Base-by-base conservation (phyloP, 1,140 invertebrate species). In the Musca vetustissima region DNA sequence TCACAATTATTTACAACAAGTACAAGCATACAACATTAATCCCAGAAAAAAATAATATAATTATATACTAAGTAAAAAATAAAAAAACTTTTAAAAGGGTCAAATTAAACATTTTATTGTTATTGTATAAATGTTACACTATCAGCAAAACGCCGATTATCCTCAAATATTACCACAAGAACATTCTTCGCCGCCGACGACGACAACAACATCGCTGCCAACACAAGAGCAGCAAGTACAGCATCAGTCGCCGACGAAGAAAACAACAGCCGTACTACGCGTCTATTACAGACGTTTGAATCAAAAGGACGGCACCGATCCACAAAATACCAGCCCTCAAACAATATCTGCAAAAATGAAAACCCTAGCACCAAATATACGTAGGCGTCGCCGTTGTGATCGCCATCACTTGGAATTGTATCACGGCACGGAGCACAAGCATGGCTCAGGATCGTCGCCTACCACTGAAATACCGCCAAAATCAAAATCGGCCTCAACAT, bases 351-450 rank as follows among this genome's bases (percentile, higher is more conserved):
- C 66, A 71, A 81, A 86, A 71, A 87, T 90, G 76, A 91, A 90
- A 77, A 89, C 88, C 8, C 87, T 90, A 72, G 86, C 88, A 7
- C 88, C 90, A 32, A 85, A 87, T 71, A 85, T 88, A 70, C 85
- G 87, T 11, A 82, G 89, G 47, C 83, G 87, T 25, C 83, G 87
- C 32, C 85, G 86, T 28, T 88, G 86, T 76, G 88, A 89, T 66
- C 88, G 88, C 72, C 87, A 89, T 75, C 85, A 87, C 66, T 79
- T 84, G 64, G 82, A 85, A 65, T 76, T 88, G 25, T 87, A 88
- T 69, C 78, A 78, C 86, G 64, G 53, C 11, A 43, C 36, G 24
- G 57, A 9, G 64, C n/a, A 24, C 15, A 36, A 21, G 17, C 32
- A 14, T 22, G 17, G 36, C 57, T 43, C 14, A n/a, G 28, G n/a